These are phyloP conservation scores for Parnassius orleans DNA, from an alignment of 2,888 invertebrate genomes.

Conservation along the genomic window DNA sequence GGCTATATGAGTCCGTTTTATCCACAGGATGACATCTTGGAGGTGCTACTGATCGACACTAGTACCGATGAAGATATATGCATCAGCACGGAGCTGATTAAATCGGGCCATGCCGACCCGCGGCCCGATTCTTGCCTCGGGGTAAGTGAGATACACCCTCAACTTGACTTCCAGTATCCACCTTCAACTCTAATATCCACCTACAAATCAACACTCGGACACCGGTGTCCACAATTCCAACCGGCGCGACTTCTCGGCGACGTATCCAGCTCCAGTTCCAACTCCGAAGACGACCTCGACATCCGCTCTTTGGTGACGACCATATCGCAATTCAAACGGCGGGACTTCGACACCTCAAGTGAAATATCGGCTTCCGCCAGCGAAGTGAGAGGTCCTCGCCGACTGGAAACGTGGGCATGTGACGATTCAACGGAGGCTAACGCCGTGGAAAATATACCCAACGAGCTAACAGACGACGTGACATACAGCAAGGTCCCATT, in stretches of 20 bases:
- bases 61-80: constrained; percentile 65
- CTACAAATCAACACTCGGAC: background rate
- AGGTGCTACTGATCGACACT: constrained; percentile 78
- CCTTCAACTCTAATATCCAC: background rate
- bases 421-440: constrained; percentile 15
- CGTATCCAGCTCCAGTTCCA: constrained; percentile 22
- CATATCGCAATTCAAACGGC: constrained; percentile 17
- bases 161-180: background rate
- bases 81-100: constrained; percentile 70
- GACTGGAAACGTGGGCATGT: constrained; percentile 47
- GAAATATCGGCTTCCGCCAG: constrained; percentile 56
- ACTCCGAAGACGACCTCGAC: constrained; percentile 17
- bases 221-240: constrained; percentile 6
- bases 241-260: constrained; percentile 21
- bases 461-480: no score
- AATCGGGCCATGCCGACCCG: constrained; percentile 71
- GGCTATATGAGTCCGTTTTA: background rate
- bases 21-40: constrained; percentile 49
- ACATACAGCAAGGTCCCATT: background rate
- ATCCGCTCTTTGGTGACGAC: constrained; percentile 23
- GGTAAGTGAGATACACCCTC: constrained; percentile 47
- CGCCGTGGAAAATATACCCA: background rate
- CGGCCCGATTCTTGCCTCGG: constrained; percentile 46
- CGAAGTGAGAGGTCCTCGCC: constrained; percentile 44
- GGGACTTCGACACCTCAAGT: constrained; percentile 33